phyloP scores from a whole-genome alignment of 2,888 invertebrate species.

The Morinoia aosen region DNA sequence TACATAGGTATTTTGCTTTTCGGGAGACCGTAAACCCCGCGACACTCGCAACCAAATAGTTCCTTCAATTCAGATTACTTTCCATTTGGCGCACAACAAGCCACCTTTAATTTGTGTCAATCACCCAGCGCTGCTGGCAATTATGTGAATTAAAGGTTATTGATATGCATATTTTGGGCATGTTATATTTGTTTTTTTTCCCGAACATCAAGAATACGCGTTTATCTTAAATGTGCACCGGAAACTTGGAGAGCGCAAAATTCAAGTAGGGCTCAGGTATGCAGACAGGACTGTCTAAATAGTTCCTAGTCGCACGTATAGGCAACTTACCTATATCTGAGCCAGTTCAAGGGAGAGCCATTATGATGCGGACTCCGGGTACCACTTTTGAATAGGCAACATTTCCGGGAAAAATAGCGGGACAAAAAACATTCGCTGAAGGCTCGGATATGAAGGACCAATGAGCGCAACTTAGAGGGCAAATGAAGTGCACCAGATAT shows the following conservation, averaged over 20 bases:
- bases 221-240: neutral
- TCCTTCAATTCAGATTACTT: too few relatives aligned
- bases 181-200: neutral
- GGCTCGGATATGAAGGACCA: constrained; percentile 51
- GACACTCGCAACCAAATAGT: too few relatives aligned
- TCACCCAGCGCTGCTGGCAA: too few relatives aligned
- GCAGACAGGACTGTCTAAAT: neutral
- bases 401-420: neutral
- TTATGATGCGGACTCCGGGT: neutral
- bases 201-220: neutral
- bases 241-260: neutral
- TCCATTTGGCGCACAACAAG: too few relatives aligned
- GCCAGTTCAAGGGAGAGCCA: neutral
- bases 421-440: constrained; percentile 44
- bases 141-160: too few relatives aligned
- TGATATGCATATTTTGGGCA: too few relatives aligned
- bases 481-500: constrained; percentile 52
- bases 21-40: too few relatives aligned
- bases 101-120: too few relatives aligned
- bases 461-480: constrained; percentile 53
- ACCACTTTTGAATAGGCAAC: neutral
- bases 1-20: too few relatives aligned
- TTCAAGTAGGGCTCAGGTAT: neutral
- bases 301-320: neutral
- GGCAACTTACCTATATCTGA: neutral